These are phyloP conservation scores for Procavia capensis DNA, from an alignment of 2,113 vertebrate genomes.

Conservation along the genomic window DNA sequence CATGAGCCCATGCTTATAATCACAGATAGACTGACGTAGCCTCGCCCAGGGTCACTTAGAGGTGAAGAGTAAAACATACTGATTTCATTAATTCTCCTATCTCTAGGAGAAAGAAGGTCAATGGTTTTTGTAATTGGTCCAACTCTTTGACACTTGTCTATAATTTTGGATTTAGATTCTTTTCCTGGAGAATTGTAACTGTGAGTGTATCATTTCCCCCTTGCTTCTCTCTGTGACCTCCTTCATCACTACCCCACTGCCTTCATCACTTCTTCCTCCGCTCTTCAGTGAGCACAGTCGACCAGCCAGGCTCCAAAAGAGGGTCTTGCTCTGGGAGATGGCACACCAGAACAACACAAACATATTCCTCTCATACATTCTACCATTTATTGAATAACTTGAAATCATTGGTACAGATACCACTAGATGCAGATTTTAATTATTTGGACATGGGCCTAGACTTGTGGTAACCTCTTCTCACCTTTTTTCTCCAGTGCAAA, in stretches of 20 bases:
- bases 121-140: conserved; percentile 39
- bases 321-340: neutral
- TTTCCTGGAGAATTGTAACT: conserved; percentile 27
- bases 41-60: conserved; percentile 35
- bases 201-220: neutral
- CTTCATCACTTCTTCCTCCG: neutral
- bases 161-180: conserved; percentile 44
- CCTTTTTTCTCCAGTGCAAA: neutral
- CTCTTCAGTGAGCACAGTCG: neutral
- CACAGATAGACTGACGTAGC: neutral
- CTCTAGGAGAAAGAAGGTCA: conserved; percentile 61
- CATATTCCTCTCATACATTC: neutral
- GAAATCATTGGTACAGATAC: conserved; percentile 5
- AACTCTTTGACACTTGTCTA: conserved; percentile 48
- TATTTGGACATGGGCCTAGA: conserved; percentile 24
- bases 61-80: conserved; percentile 54
- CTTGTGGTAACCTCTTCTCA: neutral
- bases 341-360: neutral
- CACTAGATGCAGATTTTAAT: conserved; percentile 38
- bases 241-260: neutral
- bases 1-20: neutral
- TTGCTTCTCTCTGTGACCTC: neutral
- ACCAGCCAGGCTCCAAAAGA: neutral
- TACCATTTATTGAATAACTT: conserved; percentile 13
- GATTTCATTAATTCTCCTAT: conserved; percentile 67